phyloP scores from a whole-genome alignment of 92 coral and sea anemone species.

The Epizoanthus stellaris region DNA sequence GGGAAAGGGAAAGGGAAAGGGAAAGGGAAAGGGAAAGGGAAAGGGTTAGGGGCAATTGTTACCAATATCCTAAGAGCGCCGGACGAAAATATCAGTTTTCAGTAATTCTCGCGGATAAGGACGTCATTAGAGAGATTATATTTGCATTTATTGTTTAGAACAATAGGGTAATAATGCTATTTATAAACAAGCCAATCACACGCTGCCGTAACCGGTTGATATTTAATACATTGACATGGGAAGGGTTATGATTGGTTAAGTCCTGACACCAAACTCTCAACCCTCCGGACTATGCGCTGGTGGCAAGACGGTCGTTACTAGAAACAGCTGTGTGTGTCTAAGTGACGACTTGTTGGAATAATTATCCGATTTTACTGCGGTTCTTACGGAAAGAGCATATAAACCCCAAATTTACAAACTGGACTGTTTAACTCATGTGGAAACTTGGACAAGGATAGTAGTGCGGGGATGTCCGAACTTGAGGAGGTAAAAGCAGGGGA shows the following conservation, averaged over 20 bases:
- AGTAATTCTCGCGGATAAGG: constrained; percentile 2
- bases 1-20: no score
- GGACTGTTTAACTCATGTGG: constrained; percentile 30
- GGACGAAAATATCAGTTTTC: constrained; percentile 46
- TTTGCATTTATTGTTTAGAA: constrained; percentile 49
- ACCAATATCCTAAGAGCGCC: constrained; percentile 13
- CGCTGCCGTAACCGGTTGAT: constrained; percentile 52
- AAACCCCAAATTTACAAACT: constrained; percentile 7
- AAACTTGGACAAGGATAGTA: constrained; percentile 24
- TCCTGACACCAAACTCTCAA: constrained; percentile 71
- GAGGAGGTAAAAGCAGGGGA: constrained; percentile 79
- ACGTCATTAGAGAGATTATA: constrained; percentile 34
- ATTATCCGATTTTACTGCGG: constrained; percentile 63
- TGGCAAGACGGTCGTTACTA: constrained; percentile 78
- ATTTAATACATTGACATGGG: constrained; percentile 18
- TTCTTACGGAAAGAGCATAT: constrained; percentile 30
- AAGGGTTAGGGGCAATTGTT: no score
- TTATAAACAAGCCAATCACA: constrained; percentile 73
- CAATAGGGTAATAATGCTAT: constrained; percentile 81
- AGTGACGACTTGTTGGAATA: constrained; percentile 81
- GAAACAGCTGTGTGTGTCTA: constrained; percentile 87
- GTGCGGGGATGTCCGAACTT: constrained; percentile 71
- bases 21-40: no score
- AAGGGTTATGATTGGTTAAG: constrained; percentile 66
- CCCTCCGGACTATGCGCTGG: constrained; percentile 87